Base-by-base conservation (phyloP, 1,140 invertebrate genomes). In the Adoxophyes honmai region DNA sequence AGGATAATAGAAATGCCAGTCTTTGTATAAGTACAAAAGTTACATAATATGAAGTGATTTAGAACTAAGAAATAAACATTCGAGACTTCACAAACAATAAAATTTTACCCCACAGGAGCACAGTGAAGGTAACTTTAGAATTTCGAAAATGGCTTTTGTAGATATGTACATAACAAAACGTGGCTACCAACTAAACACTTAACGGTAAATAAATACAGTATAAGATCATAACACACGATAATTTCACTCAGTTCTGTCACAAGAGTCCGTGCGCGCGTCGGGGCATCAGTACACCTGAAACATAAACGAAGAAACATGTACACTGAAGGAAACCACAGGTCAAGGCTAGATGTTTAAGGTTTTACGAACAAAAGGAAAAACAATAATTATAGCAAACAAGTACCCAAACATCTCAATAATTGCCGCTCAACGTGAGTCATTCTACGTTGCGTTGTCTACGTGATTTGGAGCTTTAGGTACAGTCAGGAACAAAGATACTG, bases 251-350 rank as follows among this genome's bases (percentile, higher is more conserved):
- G 57, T 65, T 67, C 63, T 75, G 44, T 71, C 75, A 73, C 66
- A 68, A 75, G 58, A 39, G 68, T 75, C 66, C 61, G 48, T 66
- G 21, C 33, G 34, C 15, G 57, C 59, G 54, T 38, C 59, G 11
- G 33, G 35, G 42, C 59, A 55, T 83, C 73, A 86, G 65, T 86
- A 86, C 44, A 74, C 82, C 82, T 86, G 82, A 86, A 83, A 28
- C 16, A 52, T 15, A 52, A 57, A 69, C 42, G 62, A 21, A 60
- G 11, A 52, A 5, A 8, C 34, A 18, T 38, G 18, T 18, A n/a
- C n/a, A n/a, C n/a, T n/a, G n/a, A n/a, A n/a, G n/a, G n/a, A n/a
- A n/a, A n/a, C n/a, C n/a, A n/a, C n/a, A n/a, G n/a, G n/a, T n/a
- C n/a, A n/a, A n/a, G n/a, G n/a, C n/a, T n/a, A n/a, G n/a, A n/a